Evolutionary conservation across 2,113 vertebrate species (phyloP).

Genomic region (Eubucco bourcierii): DNA sequence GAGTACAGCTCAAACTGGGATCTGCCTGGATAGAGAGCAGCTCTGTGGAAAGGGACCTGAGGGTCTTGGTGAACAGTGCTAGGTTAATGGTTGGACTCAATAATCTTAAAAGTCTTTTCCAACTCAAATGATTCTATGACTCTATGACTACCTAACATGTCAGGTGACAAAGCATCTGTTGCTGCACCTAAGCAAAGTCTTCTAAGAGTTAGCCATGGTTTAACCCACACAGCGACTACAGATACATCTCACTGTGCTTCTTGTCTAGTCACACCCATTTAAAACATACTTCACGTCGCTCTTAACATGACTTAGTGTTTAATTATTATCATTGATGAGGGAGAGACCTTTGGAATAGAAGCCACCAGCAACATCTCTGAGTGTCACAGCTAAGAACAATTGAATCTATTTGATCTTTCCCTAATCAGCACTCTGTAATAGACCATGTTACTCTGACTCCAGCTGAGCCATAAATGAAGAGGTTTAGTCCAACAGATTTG

Average conservation of each 20-base stretch:
- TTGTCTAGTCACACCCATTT: not conserved
- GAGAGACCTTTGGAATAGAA: not conserved
- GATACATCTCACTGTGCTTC: not conserved
- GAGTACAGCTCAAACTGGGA: no score
- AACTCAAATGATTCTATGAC: not conserved
- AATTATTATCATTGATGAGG: not conserved
- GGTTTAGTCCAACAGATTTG: not conserved
- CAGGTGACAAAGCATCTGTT: not conserved
- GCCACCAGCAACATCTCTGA: not conserved
- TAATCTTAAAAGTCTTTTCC: not conserved
- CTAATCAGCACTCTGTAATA: not conserved
- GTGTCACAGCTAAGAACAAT: not conserved
- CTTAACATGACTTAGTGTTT: not conserved
- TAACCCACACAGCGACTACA: not conserved
- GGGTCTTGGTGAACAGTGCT: not conserved
- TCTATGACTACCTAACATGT: not conserved
- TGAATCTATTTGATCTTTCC: not conserved
- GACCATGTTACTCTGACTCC: not conserved
- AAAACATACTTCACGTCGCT: not conserved
- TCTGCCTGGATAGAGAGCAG: no score
- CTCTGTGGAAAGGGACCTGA: no score
- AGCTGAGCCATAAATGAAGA: not conserved
- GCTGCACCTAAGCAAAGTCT: not conserved
- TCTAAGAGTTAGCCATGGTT: not conserved
- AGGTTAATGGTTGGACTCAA: no score